Conservation (phyloP, 2,113 vertebrate species). For the Hoplias malabaricus region DNA sequence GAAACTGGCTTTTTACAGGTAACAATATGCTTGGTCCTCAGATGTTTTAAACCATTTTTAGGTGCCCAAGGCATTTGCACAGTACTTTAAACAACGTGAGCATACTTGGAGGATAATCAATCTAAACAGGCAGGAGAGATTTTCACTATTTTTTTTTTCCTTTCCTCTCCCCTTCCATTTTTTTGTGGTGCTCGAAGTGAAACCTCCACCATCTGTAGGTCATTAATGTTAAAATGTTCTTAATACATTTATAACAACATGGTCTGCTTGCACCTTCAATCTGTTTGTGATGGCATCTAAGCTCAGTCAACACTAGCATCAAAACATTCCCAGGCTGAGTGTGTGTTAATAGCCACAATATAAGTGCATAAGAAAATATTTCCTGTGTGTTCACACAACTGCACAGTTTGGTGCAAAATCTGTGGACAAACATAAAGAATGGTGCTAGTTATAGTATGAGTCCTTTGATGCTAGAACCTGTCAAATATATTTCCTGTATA, state of each 20-base stretch:
- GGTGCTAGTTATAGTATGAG: background rate
- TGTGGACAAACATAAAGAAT: background rate
- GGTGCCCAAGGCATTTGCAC: too few relatives aligned
- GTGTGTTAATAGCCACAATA: background rate
- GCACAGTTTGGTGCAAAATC: background rate
- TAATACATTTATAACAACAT: background rate
- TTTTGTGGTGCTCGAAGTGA: background rate
- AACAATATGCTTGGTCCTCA: too few relatives aligned
- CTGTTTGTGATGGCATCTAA: background rate
- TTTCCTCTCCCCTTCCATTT: too few relatives aligned
- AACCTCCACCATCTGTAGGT: background rate
- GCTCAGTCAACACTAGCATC: background rate
- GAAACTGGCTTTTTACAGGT: too few relatives aligned
- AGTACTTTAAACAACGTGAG: too few relatives aligned
- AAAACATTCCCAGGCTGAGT: background rate
- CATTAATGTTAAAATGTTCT: background rate
- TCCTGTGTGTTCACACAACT: background rate
- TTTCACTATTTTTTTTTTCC: too few relatives aligned
- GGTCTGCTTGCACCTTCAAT: background rate
- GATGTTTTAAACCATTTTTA: too few relatives aligned
- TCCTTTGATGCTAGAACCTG: background rate
- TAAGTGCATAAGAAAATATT: background rate
- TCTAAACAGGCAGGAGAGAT: background rate
- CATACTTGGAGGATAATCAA: background rate
- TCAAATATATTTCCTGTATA: background rate